Evolutionary conservation across 2,113 vertebrate genomes (phyloP), one percentile per base, ranked within the genome.

Genomic region (Gallinago paraguaiae): DNA sequence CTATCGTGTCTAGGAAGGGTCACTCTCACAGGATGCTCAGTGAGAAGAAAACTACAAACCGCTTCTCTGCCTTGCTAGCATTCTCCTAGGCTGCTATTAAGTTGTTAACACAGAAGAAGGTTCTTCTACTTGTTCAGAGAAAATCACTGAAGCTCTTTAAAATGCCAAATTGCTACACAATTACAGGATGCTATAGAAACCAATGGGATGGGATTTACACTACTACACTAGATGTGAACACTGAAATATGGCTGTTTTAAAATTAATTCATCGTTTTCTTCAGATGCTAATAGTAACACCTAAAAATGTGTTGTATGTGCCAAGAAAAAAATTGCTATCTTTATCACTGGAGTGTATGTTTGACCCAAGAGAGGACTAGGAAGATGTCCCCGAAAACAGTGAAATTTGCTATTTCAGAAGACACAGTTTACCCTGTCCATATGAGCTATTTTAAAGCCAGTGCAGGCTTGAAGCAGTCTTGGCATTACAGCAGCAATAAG

Each of bases 231-330:
- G 43, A 84, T 75, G 20, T 10, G 43, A 93, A 82, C 41, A 72
- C 33, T 76, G 75, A 90, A 85, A 79, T 65, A 83, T 27, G 45
- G 35, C 59, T 61, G 45, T 60, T 37, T 72, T 75, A 1, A 63
- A 86, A 72, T 35, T 37, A 70, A 74, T 46, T 72, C 1, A 25
- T 33, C 4, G 35, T 61, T 12, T 76, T 43, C 4, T 17, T 53
- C 65, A 68, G 30, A 57, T 82, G 76, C n/a, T 51, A 81, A 83
- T 94, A 94, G 90, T 94, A 96, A 77, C 70, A 92, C 90, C 75
- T 72, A 82, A 88, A 72, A 88, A 69, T 8, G 2, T 64, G 37
- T 79, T 81, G 19, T 57, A 11, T 35, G 27, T 51, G 67, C 19
- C 22, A 70, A 69, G 84, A 86, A 74, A 71, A 25, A 92, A 75